Evolutionary conservation across 2,797 vertebrate genomes (phyloP).

Genomic region (Nyctalus aviator): DNA sequence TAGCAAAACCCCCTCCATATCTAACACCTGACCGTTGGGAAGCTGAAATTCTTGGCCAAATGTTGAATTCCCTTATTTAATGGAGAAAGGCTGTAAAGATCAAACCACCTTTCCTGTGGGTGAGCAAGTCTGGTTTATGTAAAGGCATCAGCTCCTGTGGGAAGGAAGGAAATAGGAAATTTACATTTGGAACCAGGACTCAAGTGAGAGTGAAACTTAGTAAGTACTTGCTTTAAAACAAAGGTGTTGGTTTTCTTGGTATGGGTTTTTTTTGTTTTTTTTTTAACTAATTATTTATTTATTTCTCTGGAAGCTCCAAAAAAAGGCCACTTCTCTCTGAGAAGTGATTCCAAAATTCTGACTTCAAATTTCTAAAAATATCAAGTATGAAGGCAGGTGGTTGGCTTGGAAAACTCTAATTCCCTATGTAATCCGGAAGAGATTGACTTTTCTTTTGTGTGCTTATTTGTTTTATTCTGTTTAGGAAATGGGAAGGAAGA

Average conservation of each 20-base stretch:
- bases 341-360: conserved; percentile 51
- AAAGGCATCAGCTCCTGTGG: conserved; percentile 51
- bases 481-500: conserved; percentile 18
- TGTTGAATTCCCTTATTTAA: neutral
- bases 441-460: conserved; percentile 2
- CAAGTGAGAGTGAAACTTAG: conserved; percentile 45
- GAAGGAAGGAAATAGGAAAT: neutral
- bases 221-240: conserved; percentile 64
- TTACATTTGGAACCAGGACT: conserved; percentile 47
- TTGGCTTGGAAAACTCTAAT: conserved; percentile 48
- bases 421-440: conserved; percentile 53
- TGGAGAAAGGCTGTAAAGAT: neutral
- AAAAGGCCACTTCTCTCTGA: conserved; percentile 41
- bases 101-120: neutral
- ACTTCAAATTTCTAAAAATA: conserved; percentile 69
- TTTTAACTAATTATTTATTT: too few species aligned
- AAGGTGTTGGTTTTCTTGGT: conserved; percentile 17
- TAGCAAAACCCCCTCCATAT: neutral
- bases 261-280: conserved; percentile 44
- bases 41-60: neutral
- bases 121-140: conserved; percentile 41
- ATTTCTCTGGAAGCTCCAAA: conserved; percentile 4
- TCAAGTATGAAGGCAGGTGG: conserved; percentile 49
- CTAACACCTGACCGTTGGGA: neutral
- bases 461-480: conserved; percentile 56